These are phyloP conservation scores for Euleptes europaea DNA, from an alignment of 2,113 vertebrate genomes.

Conservation along the genomic window DNA sequence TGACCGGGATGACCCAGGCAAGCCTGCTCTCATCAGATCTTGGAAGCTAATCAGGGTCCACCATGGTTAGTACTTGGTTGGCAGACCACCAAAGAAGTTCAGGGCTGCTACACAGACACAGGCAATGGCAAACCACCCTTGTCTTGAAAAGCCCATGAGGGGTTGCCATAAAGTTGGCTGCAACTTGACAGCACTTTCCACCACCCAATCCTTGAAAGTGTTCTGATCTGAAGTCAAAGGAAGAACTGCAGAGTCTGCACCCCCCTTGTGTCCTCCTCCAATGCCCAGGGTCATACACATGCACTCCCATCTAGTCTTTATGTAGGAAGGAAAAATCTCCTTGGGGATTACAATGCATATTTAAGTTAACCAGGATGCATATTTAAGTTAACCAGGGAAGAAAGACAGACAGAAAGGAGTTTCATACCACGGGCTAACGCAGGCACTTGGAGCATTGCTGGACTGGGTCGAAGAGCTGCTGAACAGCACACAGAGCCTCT, in stretches of 20 bases:
- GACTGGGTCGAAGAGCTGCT: slow-evolving; percentile 95
- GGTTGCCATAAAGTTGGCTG: too few relatives aligned
- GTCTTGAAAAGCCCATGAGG: too few relatives aligned
- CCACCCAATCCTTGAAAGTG: background rate
- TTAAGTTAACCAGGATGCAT: background rate
- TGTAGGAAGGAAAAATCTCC: background rate
- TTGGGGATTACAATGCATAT: background rate
- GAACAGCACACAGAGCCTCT: slow-evolving; percentile 96
- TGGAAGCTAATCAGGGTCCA: too few relatives aligned
- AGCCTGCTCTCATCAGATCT: too few relatives aligned
- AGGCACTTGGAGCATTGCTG: slow-evolving; percentile 95
- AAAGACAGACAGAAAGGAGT: background rate
- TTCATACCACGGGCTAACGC: slow-evolving; percentile 95
- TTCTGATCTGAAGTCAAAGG: background rate
- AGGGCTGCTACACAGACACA: too few relatives aligned
- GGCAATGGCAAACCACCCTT: too few relatives aligned
- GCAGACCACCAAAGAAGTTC: too few relatives aligned
- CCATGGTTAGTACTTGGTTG: too few relatives aligned
- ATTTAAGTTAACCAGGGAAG: background rate
- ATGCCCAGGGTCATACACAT: background rate
- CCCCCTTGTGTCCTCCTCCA: too few relatives aligned
- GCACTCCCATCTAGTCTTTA: background rate
- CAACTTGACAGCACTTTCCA: background rate
- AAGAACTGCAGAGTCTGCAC: background rate
- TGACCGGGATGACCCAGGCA: too few relatives aligned